Percentiles rank a stretch among this genome's conserved stretches.
Conservation (phyloP, 1,140 invertebrate species). For the fruit fly (Drosophila melanogaster) region DNA sequence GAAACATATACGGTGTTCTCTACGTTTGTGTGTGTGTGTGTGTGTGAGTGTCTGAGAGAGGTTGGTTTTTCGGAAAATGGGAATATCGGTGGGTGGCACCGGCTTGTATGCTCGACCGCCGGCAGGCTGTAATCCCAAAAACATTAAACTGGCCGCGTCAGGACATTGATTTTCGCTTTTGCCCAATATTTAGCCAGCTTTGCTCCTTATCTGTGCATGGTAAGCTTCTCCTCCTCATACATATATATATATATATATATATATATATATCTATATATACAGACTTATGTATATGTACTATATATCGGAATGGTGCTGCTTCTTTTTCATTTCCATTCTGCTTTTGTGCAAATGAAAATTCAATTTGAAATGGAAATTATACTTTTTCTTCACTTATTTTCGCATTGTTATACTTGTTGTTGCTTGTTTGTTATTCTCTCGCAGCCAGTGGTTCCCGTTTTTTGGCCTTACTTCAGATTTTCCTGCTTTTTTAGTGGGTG, state of each 20-base stretch:
- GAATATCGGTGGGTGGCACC: background rate
- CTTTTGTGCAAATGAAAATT: conserved; percentile 61
- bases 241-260: conserved; percentile 3
- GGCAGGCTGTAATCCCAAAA: conserved; percentile 47
- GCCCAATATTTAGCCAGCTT: conserved; percentile 28
- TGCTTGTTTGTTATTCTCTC: conserved; percentile 20
- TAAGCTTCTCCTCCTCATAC: conserved; percentile 5
- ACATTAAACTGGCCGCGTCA: conserved; percentile 53
- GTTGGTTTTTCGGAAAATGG: conserved; percentile 12
- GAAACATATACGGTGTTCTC: conserved; percentile 13
- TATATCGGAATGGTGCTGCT: conserved; percentile 1
- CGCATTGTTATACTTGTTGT: conserved; percentile 18
- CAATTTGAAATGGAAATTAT: conserved; percentile 63
- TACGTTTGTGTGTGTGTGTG: background rate
- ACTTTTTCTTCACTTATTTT: conserved; percentile 54
- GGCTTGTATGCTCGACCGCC: conserved; percentile 3
- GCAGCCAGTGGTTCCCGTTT: conserved; percentile 1
- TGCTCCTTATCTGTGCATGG: conserved; percentile 26
- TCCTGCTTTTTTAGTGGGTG: background rate
- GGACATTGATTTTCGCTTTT: conserved; percentile 58
- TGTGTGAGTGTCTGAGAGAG: conserved; percentile 1
- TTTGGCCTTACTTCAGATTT: conserved; percentile 32
- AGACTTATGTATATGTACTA: background rate
- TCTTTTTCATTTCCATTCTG: conserved; percentile 11
- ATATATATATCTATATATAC: background rate